A percentile compares a stretch with the other conserved stretches of the same genome.
Conservation (phyloP, 2,113 vertebrate species). For the Octodon degus region DNA sequence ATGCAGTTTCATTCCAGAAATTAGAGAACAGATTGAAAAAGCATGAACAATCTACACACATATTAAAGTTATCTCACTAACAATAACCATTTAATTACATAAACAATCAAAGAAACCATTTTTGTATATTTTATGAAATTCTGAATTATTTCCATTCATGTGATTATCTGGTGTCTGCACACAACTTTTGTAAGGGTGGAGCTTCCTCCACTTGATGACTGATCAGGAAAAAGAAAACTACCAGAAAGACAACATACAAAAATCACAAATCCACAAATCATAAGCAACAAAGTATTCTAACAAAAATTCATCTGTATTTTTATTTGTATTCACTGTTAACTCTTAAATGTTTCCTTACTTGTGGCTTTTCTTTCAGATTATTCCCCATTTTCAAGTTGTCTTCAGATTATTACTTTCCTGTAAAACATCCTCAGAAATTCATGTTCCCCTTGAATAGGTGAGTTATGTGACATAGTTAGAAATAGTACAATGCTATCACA, state of each 20-base stretch:
- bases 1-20: neutral
- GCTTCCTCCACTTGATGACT: neutral
- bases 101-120: neutral
- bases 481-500: neutral
- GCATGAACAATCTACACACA: neutral
- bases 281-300: neutral
- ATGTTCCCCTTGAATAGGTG: neutral
- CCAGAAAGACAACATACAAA: neutral
- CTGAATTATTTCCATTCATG: neutral
- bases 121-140: neutral
- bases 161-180: neutral
- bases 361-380: slow-evolving; percentile 28
- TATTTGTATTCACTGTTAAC: neutral
- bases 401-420: neutral
- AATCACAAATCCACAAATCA: neutral
- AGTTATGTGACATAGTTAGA: neutral
- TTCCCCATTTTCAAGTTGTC: slow-evolving; percentile 41
- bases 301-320: neutral
- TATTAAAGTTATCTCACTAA: neutral
- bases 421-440: neutral
- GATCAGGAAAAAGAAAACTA: neutral
- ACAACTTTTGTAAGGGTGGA: neutral
- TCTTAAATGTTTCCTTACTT: slow-evolving; percentile 29
- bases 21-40: neutral
- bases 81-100: slow-evolving; percentile 1